A percentile compares a stretch with the other conserved stretches of the same genome.
phyloP scores from a whole-genome alignment of 2,888 invertebrate species.

The Trachelus tabidus region DNA sequence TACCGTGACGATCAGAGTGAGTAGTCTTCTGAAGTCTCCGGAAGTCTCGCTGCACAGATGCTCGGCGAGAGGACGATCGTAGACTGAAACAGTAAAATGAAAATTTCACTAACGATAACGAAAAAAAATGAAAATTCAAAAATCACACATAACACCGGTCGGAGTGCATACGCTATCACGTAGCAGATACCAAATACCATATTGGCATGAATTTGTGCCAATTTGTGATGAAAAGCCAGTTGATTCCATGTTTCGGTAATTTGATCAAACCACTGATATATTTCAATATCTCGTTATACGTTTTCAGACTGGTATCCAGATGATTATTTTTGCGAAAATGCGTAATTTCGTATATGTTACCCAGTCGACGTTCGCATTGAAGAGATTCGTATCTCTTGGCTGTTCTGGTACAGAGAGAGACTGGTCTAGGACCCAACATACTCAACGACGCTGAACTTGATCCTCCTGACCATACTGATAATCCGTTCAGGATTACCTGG shows the following conservation, averaged over 20 bases:
- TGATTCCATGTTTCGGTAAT: neutral
- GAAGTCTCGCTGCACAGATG: conserved; percentile 83
- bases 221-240: neutral
- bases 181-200: neutral
- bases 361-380: neutral
- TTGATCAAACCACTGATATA: neutral
- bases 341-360: neutral
- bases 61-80: conserved; percentile 76
- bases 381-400: too few relatives aligned
- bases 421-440: neutral
- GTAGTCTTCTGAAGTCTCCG: conserved; percentile 80
- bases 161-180: neutral
- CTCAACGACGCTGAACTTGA: neutral
- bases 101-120: neutral
- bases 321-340: neutral
- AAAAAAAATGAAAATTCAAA: neutral
- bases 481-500: neutral
- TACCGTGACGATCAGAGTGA: conserved; percentile 78
- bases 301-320: neutral
- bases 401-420: too few relatives aligned
- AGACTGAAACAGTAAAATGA: conserved; percentile 67
- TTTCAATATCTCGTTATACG: neutral
- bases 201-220: neutral
- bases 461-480: neutral
- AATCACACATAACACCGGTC: neutral